These are phyloP conservation scores for Oostethus manadensis DNA, from an alignment of 2,113 vertebrate species.

Conservation along the genomic window DNA sequence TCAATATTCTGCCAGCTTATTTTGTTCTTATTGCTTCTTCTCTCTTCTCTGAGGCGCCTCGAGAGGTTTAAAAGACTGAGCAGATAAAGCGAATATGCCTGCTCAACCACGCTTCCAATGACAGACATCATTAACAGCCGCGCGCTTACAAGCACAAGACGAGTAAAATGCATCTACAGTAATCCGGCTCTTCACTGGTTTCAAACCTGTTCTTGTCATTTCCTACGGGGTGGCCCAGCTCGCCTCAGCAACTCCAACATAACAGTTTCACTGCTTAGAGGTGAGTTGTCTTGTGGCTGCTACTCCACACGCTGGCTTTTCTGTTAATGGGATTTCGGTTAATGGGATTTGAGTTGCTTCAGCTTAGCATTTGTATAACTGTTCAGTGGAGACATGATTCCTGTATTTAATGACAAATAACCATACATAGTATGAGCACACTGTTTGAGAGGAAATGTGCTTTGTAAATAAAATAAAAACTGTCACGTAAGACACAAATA, in stretches of 20 bases:
- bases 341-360: no score
- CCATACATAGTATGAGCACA: no score
- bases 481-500: no score
- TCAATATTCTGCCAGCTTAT: constrained; percentile 11
- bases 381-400: no score
- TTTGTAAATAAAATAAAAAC: no score
- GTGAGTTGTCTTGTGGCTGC: neutral
- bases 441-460: no score
- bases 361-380: no score
- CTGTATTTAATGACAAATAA: no score
- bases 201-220: constrained; percentile 14
- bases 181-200: constrained; percentile 26
- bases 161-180: constrained; percentile 19
- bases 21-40: constrained; percentile 26
- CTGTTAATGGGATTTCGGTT: constrained; percentile 1
- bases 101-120: constrained; percentile 31
- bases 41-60: constrained; percentile 2
- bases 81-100: constrained; percentile 14
- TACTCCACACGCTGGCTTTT: neutral
- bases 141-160: constrained; percentile 22
- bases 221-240: constrained; percentile 1
- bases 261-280: neutral
- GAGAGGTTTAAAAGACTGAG: constrained; percentile 23
- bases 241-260: neutral
- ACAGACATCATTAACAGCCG: constrained; percentile 20